phyloP scores from a whole-genome alignment of 2,797 vertebrate genomes.

The Mastacembelus armatus region DNA sequence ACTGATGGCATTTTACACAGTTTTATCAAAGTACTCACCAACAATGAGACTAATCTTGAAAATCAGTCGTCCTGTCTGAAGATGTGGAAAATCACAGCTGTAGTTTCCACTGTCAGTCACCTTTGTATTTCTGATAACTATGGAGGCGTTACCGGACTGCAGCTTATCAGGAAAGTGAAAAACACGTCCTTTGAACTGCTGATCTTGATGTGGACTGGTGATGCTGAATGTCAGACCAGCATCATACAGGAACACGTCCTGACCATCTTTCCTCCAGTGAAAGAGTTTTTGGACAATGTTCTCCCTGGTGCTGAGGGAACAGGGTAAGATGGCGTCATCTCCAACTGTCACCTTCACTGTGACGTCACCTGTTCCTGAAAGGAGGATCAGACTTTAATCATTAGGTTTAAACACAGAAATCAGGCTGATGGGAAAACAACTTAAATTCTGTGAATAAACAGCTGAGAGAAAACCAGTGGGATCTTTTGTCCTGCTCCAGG shows the following conservation, averaged over 20 bases:
- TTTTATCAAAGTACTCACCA: slow-evolving; percentile 1
- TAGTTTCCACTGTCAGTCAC: not conserved
- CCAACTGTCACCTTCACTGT: rapidly evolving
- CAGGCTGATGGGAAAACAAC: too few species aligned
- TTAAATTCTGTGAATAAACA: too few species aligned
- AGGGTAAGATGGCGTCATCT: not conserved
- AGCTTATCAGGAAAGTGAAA: rapidly evolving
- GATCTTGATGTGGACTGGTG: rapidly evolving
- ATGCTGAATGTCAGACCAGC: rapidly evolving
- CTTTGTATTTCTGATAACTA: rapidly evolving
- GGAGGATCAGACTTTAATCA: not conserved
- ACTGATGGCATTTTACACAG: too few species aligned
- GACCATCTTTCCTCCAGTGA: too few species aligned
- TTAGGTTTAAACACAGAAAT: not conserved
- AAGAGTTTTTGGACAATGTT: rapidly evolving
- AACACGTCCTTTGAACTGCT: rapidly evolving
- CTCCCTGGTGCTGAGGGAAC: rapidly evolving
- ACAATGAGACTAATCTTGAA: not conserved
- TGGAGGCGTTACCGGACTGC: rapidly evolving
- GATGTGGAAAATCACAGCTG: not conserved
- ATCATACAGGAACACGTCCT: not conserved
- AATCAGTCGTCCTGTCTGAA: rapidly evolving
- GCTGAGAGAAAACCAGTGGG: too few species aligned
- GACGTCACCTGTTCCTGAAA: rapidly evolving
- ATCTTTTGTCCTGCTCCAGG: too few species aligned